phyloP scores from a whole-genome alignment of 2,113 vertebrate species.

The Notothenia coriiceps region DNA sequence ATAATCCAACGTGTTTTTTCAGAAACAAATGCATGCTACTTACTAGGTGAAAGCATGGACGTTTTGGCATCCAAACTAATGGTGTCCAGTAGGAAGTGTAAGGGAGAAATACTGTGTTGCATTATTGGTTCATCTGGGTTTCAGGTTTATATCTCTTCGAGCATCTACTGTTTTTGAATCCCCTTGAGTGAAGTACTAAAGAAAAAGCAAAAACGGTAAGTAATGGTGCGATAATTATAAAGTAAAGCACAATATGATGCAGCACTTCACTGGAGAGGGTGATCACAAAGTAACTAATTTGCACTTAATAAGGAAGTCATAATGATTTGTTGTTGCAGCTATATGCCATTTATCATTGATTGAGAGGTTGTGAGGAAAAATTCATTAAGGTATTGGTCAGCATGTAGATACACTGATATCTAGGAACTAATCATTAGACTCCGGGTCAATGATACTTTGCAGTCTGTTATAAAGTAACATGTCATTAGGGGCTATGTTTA shows the following conservation, averaged over 20 bases:
- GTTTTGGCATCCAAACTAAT: background rate
- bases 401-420: background rate
- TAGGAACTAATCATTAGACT: constrained; percentile 3
- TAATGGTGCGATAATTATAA: constrained; percentile 18
- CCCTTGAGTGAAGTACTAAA: background rate
- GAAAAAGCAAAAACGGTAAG: background rate
- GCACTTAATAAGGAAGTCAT: constrained; percentile 10
- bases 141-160: background rate
- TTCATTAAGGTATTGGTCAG: constrained; percentile 10
- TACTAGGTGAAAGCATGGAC: background rate
- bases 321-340: constrained; percentile 19
- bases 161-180: too few relatives aligned
- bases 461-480: background rate
- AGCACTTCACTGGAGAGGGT: constrained; percentile 2
- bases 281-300: constrained; percentile 21
- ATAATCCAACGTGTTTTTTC: background rate
- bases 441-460: background rate
- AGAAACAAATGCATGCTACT: background rate
- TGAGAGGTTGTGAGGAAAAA: constrained; percentile 13
- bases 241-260: constrained; percentile 5
- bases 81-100: background rate
- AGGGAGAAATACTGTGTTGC: background rate
- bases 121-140: background rate
- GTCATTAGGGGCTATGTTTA: too few relatives aligned
- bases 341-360: constrained; percentile 23